Evolutionary conservation across 2,113 vertebrate genomes (phyloP), one percentile per base, ranked within the genome.

Genomic region (Dicentrarchus labrax): DNA sequence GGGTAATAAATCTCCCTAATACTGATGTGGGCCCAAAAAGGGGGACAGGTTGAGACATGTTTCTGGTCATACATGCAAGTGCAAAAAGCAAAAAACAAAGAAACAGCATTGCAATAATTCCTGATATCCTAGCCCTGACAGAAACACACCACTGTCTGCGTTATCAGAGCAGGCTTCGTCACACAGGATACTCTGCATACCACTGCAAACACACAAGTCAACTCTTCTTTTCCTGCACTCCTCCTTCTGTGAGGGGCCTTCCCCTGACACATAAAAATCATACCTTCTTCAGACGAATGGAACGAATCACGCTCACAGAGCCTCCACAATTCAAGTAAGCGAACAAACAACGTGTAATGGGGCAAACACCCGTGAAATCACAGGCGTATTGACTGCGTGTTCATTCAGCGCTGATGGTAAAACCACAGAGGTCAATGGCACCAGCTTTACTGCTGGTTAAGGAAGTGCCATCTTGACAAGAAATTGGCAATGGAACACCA

Each of bases 31-130:
- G 50, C 73, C 72, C 38, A 72, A 76, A 78, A 43, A 61, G 65
- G 76, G 74, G 30, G 3, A 91, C 87, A 74, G 53, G 91, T 91
- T 81, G 16, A 78, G 80, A 86, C 90, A 82, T 78, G 91, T 80
- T 72, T 74, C 59, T 48, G 51, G 79, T 75, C 54, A 51, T 8
- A 50, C 21, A 78, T 72, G 53, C 48, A 80, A 71, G 39, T 59
- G 39, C 1, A 71, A 76, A 59, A 59, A 56, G 8, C 5, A 1
- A 4, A 75, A 30, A 21, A 38, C 50, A 53, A 16, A 54, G 0
- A 36, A n/a, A 50, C 0, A 24, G 16, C n/a, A 30, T 7, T 8
- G 19, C n/a, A 62, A 9, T 8, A 48, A 47, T 6, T 8, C 19
- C 21, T 5, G 5, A 62, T 36, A 6, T 45, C 21, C n/a, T n/a